Evolutionary conservation across 2,797 vertebrate genomes (phyloP).

Genomic region (Alosa sapidissima): DNA sequence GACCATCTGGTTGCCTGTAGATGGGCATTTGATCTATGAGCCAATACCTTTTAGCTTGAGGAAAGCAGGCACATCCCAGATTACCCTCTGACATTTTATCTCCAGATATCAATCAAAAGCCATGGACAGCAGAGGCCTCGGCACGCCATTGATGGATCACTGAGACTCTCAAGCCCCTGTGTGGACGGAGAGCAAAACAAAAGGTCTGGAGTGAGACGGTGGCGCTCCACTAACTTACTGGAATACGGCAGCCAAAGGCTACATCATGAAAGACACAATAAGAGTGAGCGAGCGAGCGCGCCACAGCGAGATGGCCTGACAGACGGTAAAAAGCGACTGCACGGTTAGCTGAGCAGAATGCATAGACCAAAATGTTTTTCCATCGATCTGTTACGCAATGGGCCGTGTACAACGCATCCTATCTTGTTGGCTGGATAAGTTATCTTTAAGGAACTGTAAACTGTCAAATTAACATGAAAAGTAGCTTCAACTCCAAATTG

Average conservation of each 20-base stretch:
- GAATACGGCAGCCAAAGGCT: conserved; percentile 5
- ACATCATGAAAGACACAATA: conserved; percentile 12
- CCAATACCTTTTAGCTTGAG: conserved; percentile 42
- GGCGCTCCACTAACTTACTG: conserved; percentile 1
- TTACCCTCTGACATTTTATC: conserved; percentile 71
- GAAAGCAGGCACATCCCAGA: conserved; percentile 40
- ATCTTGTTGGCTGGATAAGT: conserved; percentile 21
- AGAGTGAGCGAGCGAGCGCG: background rate
- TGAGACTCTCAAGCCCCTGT: background rate
- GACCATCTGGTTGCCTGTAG: conserved; percentile 44
- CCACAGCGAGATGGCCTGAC: background rate
- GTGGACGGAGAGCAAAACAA: conserved; percentile 16
- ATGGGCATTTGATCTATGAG: conserved; percentile 62
- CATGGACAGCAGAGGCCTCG: conserved; percentile 38
- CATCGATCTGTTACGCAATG: conserved; percentile 16
- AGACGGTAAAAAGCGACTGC: background rate
- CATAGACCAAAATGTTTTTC: conserved; percentile 18
- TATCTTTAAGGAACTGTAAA: conserved; percentile 20
- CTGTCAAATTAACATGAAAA: conserved; percentile 21
- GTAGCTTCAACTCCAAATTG: conserved; percentile 17
- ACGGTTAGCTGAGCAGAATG: conserved; percentile 4
- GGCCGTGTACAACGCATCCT: background rate
- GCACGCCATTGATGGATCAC: conserved; percentile 2
- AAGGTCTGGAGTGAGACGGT: background rate
- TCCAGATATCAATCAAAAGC: conserved; percentile 65